Base-by-base conservation (phyloP, 2,888 invertebrate genomes). In the Aphodius sticticus region DNA sequence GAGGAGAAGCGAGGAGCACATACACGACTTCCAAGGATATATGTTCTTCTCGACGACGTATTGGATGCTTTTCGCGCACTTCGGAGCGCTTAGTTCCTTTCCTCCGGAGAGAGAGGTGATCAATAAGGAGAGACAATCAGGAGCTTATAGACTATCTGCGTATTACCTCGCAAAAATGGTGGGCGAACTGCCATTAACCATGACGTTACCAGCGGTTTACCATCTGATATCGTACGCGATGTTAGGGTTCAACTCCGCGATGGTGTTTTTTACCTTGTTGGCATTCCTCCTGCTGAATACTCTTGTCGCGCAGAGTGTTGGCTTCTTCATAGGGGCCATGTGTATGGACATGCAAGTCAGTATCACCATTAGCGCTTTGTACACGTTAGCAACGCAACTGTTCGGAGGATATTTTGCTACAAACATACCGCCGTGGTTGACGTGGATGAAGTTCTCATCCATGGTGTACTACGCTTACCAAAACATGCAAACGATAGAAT, bases 21-120 rank as follows among this genome's bases (percentile, higher is more conserved):
- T 96, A 78, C 93, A 94, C 84, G 95, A 96, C 88, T 92, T 95
- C 81, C 94, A 95, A 88, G 96, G 95, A 75, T 95, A 95, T 95
- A 94, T 96, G 93, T 96, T 95, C 88, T 96, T 95, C 89, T 94
- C 94, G 80, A 94, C 94, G 77, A 95, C 94, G 35, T 95, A 95
- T 87, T 95, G 95, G 95, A 95, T 95, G 93, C 90, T 96, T 80
- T 94, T 94, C 87, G 94, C 95, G 16, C 92, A 95, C 84, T 95
- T 96, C 86, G 94, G 95, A 83, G 94, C 95, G 76, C 91, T 96
- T 69, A 93, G 94, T 87, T 94, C 95, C 87, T 95, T 95, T 92
- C 95, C 95, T 79, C 92, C 94, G 76, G 95, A 96, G 88, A 91
- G 94, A 83, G 94, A 94, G 89, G 95, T 96, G 69, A 94, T 96